These are phyloP conservation scores for Cryptoprocta ferox DNA, from an alignment of 2,797 vertebrate genomes.

Conservation along the genomic window DNA sequence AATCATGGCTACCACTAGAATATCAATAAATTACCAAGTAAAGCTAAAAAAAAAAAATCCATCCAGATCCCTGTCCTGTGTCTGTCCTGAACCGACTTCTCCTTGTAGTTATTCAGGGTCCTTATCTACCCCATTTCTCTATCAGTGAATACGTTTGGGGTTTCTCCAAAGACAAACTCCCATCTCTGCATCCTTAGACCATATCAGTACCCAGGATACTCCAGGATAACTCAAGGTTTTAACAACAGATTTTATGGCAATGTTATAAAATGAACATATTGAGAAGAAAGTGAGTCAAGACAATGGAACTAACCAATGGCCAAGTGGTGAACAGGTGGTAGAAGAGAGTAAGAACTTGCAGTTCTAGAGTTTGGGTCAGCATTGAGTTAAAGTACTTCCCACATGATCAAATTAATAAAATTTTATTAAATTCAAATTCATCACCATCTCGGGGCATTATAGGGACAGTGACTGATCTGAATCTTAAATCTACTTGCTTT, in stretches of 20 bases:
- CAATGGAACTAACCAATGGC: neutral
- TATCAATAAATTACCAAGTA: constrained; percentile 17
- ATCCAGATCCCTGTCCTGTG: neutral
- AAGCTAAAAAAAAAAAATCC: neutral
- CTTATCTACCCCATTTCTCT: neutral
- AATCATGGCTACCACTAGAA: constrained; percentile 29
- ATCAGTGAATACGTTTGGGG: neutral
- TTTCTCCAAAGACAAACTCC: constrained; percentile 23
- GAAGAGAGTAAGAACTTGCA: neutral
- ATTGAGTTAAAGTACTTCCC: neutral
- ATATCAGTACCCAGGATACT: neutral
- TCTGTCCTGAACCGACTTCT: neutral
- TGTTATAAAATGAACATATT: neutral
- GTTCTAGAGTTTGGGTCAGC: neutral
- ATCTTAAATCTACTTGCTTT: constrained; percentile 54
- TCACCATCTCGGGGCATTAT: neutral
- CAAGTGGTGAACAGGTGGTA: neutral
- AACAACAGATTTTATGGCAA: neutral
- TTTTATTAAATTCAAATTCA: constrained; percentile 54
- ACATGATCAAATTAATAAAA: neutral
- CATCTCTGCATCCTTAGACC: neutral
- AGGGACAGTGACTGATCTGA: neutral
- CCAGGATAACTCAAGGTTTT: neutral
- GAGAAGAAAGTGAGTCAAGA: neutral
- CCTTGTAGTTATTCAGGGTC: neutral